Evolutionary conservation across 1,140 invertebrate genomes (phyloP).

Genomic region (Caenorhabditis inopinata): DNA sequence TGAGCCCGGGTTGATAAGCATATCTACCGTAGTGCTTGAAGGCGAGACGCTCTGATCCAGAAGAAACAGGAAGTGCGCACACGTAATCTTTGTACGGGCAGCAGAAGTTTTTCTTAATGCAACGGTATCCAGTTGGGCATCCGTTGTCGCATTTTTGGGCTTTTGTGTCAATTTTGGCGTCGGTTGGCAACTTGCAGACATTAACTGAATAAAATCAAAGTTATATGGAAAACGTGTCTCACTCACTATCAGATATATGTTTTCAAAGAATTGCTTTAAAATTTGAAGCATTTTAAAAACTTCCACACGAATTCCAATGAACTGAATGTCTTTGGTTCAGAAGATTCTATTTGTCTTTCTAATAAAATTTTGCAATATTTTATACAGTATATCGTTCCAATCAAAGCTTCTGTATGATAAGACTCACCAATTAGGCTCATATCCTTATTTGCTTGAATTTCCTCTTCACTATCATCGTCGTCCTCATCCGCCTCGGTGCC

Average conservation of each 20-base stretch:
- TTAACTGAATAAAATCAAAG: constrained; percentile 1
- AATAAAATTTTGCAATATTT: too few species aligned
- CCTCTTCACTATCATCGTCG: constrained; percentile 8
- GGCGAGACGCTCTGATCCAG: constrained; percentile 17
- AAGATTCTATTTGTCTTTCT: too few species aligned
- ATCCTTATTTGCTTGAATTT: background rate
- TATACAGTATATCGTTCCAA: too few species aligned
- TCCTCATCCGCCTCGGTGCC: constrained; percentile 3
- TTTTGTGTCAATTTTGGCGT: constrained; percentile 37
- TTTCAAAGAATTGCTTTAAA: too few species aligned
- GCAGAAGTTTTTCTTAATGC: constrained; percentile 14
- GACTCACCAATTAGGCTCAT: constrained; percentile 1
- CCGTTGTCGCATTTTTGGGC: constrained; percentile 26
- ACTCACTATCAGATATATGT: too few species aligned
- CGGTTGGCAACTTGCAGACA: constrained; percentile 27
- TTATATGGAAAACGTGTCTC: too few species aligned
- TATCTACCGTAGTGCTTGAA: constrained; percentile 45
- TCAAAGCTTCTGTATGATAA: background rate
- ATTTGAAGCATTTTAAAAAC: too few species aligned
- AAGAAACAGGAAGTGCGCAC: constrained; percentile 39
- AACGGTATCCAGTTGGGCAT: constrained; percentile 28
- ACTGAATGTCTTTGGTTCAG: too few species aligned
- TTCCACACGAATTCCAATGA: too few species aligned
- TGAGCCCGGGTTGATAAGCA: constrained; percentile 39
- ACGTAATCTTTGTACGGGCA: constrained; percentile 40